Evolutionary conservation across 1,140 invertebrate species (phyloP), one percentile per base, ranked within the genome.

Genomic region (Tenebrio molitor): DNA sequence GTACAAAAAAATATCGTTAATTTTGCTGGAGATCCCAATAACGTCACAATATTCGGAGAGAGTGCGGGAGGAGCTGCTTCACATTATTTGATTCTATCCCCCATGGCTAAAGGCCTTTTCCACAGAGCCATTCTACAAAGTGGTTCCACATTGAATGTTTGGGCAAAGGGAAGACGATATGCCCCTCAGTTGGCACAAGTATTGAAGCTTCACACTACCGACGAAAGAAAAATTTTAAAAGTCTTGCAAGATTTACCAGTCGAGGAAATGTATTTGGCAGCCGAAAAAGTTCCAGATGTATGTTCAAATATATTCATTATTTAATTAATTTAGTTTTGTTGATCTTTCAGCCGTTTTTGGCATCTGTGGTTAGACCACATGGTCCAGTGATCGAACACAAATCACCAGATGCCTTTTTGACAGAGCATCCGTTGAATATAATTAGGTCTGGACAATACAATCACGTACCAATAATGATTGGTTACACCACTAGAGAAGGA

Each of bases 111-210:
- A 87, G 89, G 88, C 6, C 80, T 91, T 39, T 91, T 90, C 76
- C 84, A 84, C 70, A 83, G 81, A 78, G 87, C 84, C 1, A 89
- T 91, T 33, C 76, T 88, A 33, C 87, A 89, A 85, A 88, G 89
- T 83, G 90, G 89, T 10, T 87, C 81, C 6, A 83, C 83, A 0
- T 87, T 74, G 84, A 74, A 82, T 71, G 77, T 81, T 1, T 71
- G 3, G 3, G 25, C 3, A 29, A 29, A n/a, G n/a, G n/a, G n/a
- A n/a, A n/a, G n/a, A n/a, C n/a, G n/a, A n/a, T n/a, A n/a, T n/a
- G n/a, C n/a, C n/a, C n/a, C n/a, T n/a, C 12, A 34, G 53, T n/a
- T 75, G 15, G 62, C 39, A 0, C 19, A 72, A 25, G 7, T 17
- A 6, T 41, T 75, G 8, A 16, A 50, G 10, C 41, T 70, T 12